Percentiles rank a stretch among this genome's conserved stretches.
These are phyloP conservation scores for Pheosia gnoma DNA, from an alignment of 2,888 invertebrate genomes.

Conservation along the genomic window DNA sequence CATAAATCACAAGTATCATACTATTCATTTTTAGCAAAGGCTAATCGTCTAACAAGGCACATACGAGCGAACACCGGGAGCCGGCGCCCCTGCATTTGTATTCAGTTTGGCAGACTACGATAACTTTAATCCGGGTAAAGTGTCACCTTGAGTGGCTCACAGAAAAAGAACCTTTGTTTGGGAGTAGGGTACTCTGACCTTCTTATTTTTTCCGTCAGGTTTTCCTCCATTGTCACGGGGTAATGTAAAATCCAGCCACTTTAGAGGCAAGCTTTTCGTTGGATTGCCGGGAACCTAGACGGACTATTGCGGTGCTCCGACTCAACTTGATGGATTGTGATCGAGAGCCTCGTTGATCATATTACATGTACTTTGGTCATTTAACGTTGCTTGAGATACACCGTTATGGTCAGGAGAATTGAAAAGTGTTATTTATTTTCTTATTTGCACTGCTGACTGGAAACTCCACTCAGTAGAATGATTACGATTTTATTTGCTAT, in stretches of 20 bases:
- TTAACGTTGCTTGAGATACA: slow-evolving; percentile 58
- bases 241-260: slow-evolving; percentile 72
- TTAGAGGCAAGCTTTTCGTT: slow-evolving; percentile 62
- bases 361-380: slow-evolving; percentile 69
- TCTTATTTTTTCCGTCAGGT: slow-evolving; percentile 76
- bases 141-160: slow-evolving; percentile 82
- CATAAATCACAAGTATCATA: slow-evolving; percentile 20
- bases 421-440: slow-evolving; percentile 48
- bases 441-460: slow-evolving; percentile 22
- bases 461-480: no score
- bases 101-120: slow-evolving; percentile 81
- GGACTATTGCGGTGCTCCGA: slow-evolving; percentile 55
- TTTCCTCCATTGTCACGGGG: slow-evolving; percentile 69
- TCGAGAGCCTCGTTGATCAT: slow-evolving; percentile 76
- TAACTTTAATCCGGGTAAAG: slow-evolving; percentile 82
- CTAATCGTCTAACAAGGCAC: slow-evolving; percentile 60
- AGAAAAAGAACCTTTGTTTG: slow-evolving; percentile 79
- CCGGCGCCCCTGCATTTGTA: slow-evolving; percentile 72
- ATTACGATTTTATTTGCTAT: no score
- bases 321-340: slow-evolving; percentile 75
- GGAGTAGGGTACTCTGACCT: slow-evolving; percentile 70
- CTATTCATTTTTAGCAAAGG: slow-evolving; percentile 32
- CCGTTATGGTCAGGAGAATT: slow-evolving; percentile 47
- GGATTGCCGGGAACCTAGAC: slow-evolving; percentile 61
- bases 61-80: slow-evolving; percentile 48